phyloP scores from a whole-genome alignment of 2,113 vertebrate species.

The Piprites chloris region DNA sequence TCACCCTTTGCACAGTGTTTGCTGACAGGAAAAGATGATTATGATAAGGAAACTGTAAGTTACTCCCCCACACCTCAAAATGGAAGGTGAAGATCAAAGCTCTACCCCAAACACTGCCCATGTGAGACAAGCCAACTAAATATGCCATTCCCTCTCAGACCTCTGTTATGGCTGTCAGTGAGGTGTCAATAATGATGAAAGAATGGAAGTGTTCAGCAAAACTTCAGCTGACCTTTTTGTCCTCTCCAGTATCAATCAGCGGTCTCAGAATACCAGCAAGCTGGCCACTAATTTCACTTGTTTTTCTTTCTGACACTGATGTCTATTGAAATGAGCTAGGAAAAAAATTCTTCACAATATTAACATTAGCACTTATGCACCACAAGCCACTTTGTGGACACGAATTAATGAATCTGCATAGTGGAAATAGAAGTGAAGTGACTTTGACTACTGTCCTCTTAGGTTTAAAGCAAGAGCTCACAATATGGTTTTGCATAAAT shows the following conservation, averaged over 20 bases:
- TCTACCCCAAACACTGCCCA: not conserved
- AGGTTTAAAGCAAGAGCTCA: not conserved
- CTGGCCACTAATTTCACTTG: not conserved
- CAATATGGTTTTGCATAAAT: not conserved
- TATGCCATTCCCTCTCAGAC: not conserved
- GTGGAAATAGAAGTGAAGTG: not conserved
- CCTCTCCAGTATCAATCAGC: not conserved
- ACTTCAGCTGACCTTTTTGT: not conserved
- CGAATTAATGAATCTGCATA: not conserved
- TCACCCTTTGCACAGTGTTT: not conserved
- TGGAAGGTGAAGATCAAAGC: not conserved
- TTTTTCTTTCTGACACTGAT: not conserved
- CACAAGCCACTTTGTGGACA: not conserved
- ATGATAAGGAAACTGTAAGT: not conserved
- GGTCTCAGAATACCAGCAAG: not conserved
- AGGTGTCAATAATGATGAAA: not conserved
- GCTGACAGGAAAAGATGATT: not conserved
- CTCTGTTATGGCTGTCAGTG: not conserved
- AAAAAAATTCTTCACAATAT: not conserved
- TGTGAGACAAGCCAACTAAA: not conserved
- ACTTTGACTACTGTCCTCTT: not conserved
- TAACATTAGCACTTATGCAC: not conserved
- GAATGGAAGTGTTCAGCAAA: not conserved
- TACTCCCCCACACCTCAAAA: not conserved
- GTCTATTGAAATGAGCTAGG: not conserved